phyloP scores from a whole-genome alignment of 1,140 invertebrate genomes.

The Aphaenogaster floridana region DNA sequence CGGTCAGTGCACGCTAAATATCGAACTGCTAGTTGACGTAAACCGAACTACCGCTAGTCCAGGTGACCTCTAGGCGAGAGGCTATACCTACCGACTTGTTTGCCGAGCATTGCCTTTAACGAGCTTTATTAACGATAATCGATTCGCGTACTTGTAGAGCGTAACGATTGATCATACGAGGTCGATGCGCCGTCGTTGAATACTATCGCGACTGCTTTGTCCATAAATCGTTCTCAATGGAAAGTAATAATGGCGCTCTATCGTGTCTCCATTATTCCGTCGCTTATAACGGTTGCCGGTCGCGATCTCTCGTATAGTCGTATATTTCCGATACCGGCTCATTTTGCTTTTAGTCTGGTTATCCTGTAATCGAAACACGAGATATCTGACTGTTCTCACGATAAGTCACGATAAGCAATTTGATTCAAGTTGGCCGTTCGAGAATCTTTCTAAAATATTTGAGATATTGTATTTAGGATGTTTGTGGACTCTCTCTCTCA shows the following conservation, averaged over 20 bases:
- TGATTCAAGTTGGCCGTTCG: not conserved
- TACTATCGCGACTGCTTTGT: slow-evolving; percentile 50
- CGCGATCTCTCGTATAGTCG: not conserved
- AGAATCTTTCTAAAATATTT: not conserved
- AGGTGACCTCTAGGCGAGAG: slow-evolving; percentile 45
- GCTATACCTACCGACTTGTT: slow-evolving; percentile 57
- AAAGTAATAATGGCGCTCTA: slow-evolving; percentile 52
- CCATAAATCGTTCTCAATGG: slow-evolving; percentile 57
- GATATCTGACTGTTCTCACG: not conserved
- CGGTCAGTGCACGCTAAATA: slow-evolving; percentile 39
- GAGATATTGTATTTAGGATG: not conserved
- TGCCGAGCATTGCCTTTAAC: slow-evolving; percentile 51
- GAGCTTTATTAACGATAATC: slow-evolving; percentile 65
- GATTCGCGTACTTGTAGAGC: slow-evolving; percentile 56
- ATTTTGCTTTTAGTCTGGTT: not conserved
- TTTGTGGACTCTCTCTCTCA: not conserved
- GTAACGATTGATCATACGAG: slow-evolving; percentile 58
- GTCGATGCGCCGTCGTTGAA: slow-evolving; percentile 50
- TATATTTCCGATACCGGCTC: slow-evolving; percentile 36
- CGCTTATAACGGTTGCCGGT: slow-evolving; percentile 20
- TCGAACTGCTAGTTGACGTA: slow-evolving; percentile 51
- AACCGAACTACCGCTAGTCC: slow-evolving; percentile 25
- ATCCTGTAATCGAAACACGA: not conserved
- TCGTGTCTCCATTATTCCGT: slow-evolving; percentile 54
- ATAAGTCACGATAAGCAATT: not conserved